These are phyloP conservation scores for Holothuria leucospilota DNA, from an alignment of 53 echinoderm and acorn worm species.

Conservation along the genomic window DNA sequence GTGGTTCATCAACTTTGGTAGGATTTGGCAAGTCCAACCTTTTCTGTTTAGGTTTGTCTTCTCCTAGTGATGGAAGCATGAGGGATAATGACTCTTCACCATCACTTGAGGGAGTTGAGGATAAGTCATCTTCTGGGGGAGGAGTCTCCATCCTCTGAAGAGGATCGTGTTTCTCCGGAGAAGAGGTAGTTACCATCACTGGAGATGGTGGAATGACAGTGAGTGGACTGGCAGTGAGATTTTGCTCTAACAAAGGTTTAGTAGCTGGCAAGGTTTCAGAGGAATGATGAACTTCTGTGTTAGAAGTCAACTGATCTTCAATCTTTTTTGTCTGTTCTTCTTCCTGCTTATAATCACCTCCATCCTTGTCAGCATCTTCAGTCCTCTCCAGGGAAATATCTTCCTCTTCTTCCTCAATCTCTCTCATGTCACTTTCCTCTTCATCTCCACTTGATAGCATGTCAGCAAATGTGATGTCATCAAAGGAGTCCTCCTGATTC, in stretches of 20 bases:
- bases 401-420: background rate
- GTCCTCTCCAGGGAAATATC: background rate
- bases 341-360: background rate
- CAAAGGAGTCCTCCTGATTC: slow-evolving; percentile 37
- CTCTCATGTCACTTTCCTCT: background rate
- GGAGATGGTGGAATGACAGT: slow-evolving; percentile 12
- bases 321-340: background rate
- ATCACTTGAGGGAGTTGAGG: background rate
- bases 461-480: slow-evolving; percentile 47
- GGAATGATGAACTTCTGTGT: no score
- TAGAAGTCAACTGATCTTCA: background rate
- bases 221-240: background rate
- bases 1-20: background rate
- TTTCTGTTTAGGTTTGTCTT: no score
- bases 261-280: background rate
- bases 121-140: background rate
- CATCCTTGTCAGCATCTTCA: background rate
- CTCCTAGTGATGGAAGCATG: slow-evolving; percentile 7
- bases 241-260: no score
- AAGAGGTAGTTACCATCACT: slow-evolving; percentile 17
- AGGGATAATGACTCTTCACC: slow-evolving; percentile 5
- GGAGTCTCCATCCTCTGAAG: background rate
- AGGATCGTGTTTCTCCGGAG: no score
- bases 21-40: no score
- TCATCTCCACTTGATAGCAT: slow-evolving; percentile 29